Base-by-base conservation (phyloP, 2,888 invertebrate genomes). In the Chaitophorus viminalis region DNA sequence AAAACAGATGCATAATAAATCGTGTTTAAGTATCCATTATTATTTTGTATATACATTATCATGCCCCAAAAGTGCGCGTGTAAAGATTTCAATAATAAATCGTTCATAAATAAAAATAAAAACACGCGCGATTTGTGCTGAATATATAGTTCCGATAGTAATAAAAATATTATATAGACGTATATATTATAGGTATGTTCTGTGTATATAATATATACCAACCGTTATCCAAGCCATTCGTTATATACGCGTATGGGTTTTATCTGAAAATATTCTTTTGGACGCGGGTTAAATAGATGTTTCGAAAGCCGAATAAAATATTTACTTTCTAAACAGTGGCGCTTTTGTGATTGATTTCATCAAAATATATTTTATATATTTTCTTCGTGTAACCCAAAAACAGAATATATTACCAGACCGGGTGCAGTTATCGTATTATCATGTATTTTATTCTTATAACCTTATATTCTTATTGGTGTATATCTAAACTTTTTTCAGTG, bases 61-160 rank as follows among this genome's bases (percentile, higher is more conserved):
- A 6, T 25, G 60, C 60, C 21, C 25, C 25, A 60, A 21, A 60
- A 21, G 25, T 17, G 33, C 17, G 78, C n/a, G 78, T 79, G 60
- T 60, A 60, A 79, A 79, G 60, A 79, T 60, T 36, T 60, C 36
- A 36, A 60, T 36, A 65, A 79, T 79, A 79, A 36, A 60, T 72
- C 36, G 78, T 78, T 78, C 25, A 36, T 65, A 79, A 79, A 79
- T 79, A 79, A 79, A 79, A 79, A n/a, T 68, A 9, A 11, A 60
- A 25, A 60, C 60, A 0, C 60, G 18, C 60, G 60, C 18, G 18
- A 60, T 60, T 60, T 60, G 6, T 60, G 60, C 25, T 21, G 60
- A 60, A 60, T 60, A 60, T 60, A 60, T 60, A 60, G 25, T 60
- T 60, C 25, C 21, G 60, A 60, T 60, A 60, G 60, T 60, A 60